phyloP scores from a whole-genome alignment of 2,113 vertebrate species.

The Calyptomena viridis region DNA sequence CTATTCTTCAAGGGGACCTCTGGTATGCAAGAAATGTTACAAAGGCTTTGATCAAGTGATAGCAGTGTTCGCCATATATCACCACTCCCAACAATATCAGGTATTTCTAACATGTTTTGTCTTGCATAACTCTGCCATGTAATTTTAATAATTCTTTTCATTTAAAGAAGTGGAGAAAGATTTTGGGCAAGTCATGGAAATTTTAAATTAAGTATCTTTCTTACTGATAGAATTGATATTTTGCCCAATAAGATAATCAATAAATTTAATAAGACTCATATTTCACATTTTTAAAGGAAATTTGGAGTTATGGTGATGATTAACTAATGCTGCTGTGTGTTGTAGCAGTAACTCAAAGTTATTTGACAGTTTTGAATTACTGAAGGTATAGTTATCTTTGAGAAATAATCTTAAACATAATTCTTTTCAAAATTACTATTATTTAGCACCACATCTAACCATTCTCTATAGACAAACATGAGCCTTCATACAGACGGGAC shows the following conservation, averaged over 20 bases:
- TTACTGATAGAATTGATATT: not conserved
- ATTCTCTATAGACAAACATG: not conserved
- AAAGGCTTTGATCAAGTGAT: slow-evolving; percentile 8
- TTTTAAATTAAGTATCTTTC: not conserved
- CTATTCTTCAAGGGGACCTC: not conserved
- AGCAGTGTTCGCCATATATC: not conserved
- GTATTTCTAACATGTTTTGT: not conserved
- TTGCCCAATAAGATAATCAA: not conserved
- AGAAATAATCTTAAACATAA: not conserved
- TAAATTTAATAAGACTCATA: not conserved
- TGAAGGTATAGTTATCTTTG: not conserved
- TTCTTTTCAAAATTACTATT: not conserved
- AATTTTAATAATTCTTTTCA: not conserved
- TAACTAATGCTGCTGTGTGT: not conserved
- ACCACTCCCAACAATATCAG: not conserved
- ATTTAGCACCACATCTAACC: not conserved
- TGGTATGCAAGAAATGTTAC: slow-evolving; percentile 6
- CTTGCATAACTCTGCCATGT: not conserved
- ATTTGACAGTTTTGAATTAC: not conserved
- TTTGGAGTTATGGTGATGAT: not conserved
- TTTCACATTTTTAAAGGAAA: not conserved
- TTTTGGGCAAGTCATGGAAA: not conserved
- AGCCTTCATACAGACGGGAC: not conserved
- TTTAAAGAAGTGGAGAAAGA: not conserved
- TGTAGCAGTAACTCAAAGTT: not conserved